A percentile compares a stretch with the other conserved stretches of the same genome.
Conservation (phyloP, 2,797 vertebrate species). For the Phrynocephalus vlangalii region DNA sequence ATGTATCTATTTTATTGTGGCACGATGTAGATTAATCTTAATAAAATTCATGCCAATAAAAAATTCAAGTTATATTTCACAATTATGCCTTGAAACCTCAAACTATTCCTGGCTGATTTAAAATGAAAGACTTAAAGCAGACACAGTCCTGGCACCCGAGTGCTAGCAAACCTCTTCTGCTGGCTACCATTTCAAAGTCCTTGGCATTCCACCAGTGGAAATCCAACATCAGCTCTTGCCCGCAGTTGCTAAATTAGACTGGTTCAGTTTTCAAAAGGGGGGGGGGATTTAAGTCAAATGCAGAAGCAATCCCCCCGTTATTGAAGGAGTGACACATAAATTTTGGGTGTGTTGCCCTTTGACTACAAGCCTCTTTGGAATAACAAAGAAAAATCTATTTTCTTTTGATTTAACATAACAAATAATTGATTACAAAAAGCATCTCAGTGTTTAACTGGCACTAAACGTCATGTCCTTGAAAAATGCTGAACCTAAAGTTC, state of each 20-base stretch:
- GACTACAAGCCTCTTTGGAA: constrained; percentile 11
- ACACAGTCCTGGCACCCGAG: too few relatives aligned
- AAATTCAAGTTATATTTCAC: neutral
- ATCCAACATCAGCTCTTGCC: too few relatives aligned
- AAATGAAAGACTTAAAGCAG: too few relatives aligned
- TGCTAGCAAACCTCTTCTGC: too few relatives aligned
- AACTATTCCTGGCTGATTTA: neutral
- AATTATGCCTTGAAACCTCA: neutral
- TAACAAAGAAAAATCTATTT: accelerated
- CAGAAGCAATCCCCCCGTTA: neutral
- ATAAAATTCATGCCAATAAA: neutral
- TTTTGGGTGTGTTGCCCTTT: neutral
- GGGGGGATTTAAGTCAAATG: too few relatives aligned
- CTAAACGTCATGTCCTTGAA: neutral
- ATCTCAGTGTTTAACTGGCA: neutral
- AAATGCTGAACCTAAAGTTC: constrained; percentile 51
- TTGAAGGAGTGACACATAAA: neutral
- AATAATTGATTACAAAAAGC: neutral
- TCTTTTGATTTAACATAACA: accelerated
- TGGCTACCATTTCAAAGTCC: too few relatives aligned
- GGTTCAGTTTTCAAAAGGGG: too few relatives aligned
- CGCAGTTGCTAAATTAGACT: too few relatives aligned
- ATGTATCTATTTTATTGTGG: neutral
- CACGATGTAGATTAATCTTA: neutral
- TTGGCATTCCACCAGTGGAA: too few relatives aligned